A percentile compares a stretch with the other conserved stretches of the same genome.
phyloP scores from a whole-genome alignment of 2,888 invertebrate genomes.

The Pasiphila rectangulata region DNA sequence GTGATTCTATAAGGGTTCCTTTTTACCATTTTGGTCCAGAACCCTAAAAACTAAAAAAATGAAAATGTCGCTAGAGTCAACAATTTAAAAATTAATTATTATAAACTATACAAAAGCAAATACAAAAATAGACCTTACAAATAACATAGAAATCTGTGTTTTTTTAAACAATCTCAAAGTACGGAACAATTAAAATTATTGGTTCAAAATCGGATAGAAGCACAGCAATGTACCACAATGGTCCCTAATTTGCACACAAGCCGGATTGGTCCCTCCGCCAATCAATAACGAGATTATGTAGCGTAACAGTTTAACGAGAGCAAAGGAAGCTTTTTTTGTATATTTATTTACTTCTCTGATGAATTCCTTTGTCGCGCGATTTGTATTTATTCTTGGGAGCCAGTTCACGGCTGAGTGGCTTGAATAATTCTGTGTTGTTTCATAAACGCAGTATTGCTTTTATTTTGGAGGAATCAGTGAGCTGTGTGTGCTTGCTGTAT shows the following conservation, averaged over 20 bases:
- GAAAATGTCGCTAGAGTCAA: too few species aligned
- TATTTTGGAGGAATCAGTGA: slow-evolving; percentile 1
- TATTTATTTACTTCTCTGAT: slow-evolving; percentile 25
- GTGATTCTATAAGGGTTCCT: too few species aligned
- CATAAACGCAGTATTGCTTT: background rate
- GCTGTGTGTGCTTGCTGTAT: background rate
- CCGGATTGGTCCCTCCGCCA: background rate
- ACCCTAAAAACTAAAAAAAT: too few species aligned
- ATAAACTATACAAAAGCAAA: too few species aligned
- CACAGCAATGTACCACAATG: background rate
- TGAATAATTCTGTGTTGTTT: slow-evolving; percentile 4
- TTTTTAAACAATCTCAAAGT: too few species aligned
- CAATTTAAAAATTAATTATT: too few species aligned
- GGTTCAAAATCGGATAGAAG: background rate
- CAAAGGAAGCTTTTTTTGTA: slow-evolving; percentile 31
- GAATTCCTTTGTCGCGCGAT: slow-evolving; percentile 22
- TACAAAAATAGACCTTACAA: too few species aligned
- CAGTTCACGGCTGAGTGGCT: slow-evolving; percentile 11
- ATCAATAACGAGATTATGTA: slow-evolving; percentile 19
- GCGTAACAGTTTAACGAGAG: slow-evolving; percentile 45
- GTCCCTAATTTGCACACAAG: slow-evolving; percentile 7
- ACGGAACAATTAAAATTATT: too few species aligned
- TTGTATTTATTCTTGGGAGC: slow-evolving; percentile 25
- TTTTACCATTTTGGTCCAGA: too few species aligned
- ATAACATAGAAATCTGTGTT: too few species aligned